phyloP scores from a whole-genome alignment of 1,140 invertebrate genomes.

The honey bee (Apis mellifera) region DNA sequence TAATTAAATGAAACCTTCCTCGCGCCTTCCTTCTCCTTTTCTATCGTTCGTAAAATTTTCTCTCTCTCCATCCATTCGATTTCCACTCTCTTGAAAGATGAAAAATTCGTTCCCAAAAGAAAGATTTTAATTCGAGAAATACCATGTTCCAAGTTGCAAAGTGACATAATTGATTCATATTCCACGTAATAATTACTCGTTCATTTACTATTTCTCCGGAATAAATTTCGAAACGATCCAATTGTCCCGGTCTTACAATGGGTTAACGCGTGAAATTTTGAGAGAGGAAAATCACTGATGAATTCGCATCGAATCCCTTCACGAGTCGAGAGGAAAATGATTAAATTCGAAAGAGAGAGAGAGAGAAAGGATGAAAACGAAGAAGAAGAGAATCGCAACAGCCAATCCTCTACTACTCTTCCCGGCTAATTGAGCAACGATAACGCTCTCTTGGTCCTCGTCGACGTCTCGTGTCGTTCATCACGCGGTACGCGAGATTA shows the following conservation, averaged over 20 bases:
- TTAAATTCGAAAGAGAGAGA: background rate
- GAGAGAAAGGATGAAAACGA: background rate
- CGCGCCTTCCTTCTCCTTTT: background rate
- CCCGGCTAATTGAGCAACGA: constrained; percentile 27
- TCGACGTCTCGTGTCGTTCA: constrained; percentile 19
- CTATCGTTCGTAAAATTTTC: background rate
- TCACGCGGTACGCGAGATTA: constrained; percentile 14
- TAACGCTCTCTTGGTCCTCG: constrained; percentile 6
- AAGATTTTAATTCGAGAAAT: background rate
- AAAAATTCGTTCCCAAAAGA: background rate
- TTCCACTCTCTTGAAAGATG: background rate
- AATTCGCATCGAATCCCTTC: constrained; percentile 3
- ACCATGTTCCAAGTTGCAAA: too few relatives aligned
- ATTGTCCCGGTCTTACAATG: too few relatives aligned
- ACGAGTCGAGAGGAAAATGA: background rate
- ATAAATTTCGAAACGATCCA: too few relatives aligned
- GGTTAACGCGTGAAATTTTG: too few relatives aligned
- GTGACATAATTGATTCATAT: too few relatives aligned
- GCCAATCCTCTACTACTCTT: background rate
- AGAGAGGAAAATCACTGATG: too few relatives aligned
- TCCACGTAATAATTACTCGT: too few relatives aligned
- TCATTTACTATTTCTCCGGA: too few relatives aligned
- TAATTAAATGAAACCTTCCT: constrained; percentile 25
- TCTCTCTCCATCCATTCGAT: background rate
- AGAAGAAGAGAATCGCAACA: constrained; percentile 1